Conservation (phyloP, 2,113 vertebrate genomes). For the Scomber japonicus region DNA sequence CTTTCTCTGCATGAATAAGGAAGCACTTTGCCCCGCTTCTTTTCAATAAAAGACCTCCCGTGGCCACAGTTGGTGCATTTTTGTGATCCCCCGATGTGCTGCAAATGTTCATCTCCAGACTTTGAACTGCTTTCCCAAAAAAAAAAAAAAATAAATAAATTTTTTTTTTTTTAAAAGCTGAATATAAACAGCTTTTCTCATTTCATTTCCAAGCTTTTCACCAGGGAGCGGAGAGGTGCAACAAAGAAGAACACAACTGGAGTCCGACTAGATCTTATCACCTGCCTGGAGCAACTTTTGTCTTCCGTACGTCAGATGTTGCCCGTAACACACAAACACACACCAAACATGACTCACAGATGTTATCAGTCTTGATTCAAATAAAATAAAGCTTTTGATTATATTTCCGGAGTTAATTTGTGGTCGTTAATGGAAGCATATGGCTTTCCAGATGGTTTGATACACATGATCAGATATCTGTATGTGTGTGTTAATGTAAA, state of each 20-base stretch:
- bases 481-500: too few relatives aligned
- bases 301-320: too few relatives aligned
- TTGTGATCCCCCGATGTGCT: slow-evolving; percentile 1
- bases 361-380: too few relatives aligned
- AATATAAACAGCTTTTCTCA: neutral
- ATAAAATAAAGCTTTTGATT: too few relatives aligned
- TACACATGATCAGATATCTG: too few relatives aligned
- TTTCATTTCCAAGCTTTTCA: neutral
- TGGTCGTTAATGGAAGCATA: too few relatives aligned
- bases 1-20: slow-evolving; percentile 27
- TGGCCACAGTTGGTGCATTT: slow-evolving; percentile 27
- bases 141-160: too few relatives aligned
- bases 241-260: neutral
- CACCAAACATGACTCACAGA: too few relatives aligned
- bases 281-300: too few relatives aligned
- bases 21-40: slow-evolving; percentile 23
- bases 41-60: slow-evolving; percentile 36
- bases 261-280: neutral
- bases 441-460: too few relatives aligned
- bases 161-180: neutral
- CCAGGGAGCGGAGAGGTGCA: neutral
- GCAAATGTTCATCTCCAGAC: neutral
- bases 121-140: slow-evolving; percentile 7
- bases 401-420: too few relatives aligned
- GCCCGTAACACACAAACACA: too few relatives aligned